phyloP scores from a whole-genome alignment of 1,140 invertebrate species.

The Teleogryllus occipitalis region DNA sequence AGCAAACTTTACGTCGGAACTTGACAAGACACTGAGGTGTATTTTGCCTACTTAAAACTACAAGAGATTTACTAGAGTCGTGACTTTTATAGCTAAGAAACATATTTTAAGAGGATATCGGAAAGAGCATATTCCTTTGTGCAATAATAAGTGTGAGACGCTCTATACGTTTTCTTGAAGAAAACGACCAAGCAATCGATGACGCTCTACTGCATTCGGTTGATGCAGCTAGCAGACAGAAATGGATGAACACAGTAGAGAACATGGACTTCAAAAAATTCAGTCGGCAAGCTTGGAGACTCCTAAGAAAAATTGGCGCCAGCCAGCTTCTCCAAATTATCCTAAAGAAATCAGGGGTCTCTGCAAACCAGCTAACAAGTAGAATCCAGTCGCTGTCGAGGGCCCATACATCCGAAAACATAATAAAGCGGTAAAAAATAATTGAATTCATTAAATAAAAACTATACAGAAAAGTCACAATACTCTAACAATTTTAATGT shows the following conservation, averaged over 20 bases:
- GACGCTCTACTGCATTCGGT: not conserved
- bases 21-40: conserved; percentile 19
- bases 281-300: not conserved
- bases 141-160: not conserved
- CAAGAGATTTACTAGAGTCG: conserved; percentile 12
- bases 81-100: not conserved
- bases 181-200: not conserved
- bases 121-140: not conserved
- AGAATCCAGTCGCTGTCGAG: no score
- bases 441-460: not conserved
- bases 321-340: no score
- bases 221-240: no score
- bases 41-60: conserved; percentile 13
- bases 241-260: no score
- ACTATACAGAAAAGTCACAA: not conserved
- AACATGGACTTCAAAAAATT: no score
- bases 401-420: not conserved
- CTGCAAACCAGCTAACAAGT: no score
- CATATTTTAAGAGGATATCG: not conserved
- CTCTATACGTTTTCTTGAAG: not conserved
- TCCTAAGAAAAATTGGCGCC: not conserved
- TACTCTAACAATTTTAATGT: not conserved
- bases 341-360: no score
- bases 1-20: not conserved
- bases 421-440: not conserved